Evolutionary conservation across 1,140 invertebrate genomes (phyloP).

Genomic region (Drosophila busckii): DNA sequence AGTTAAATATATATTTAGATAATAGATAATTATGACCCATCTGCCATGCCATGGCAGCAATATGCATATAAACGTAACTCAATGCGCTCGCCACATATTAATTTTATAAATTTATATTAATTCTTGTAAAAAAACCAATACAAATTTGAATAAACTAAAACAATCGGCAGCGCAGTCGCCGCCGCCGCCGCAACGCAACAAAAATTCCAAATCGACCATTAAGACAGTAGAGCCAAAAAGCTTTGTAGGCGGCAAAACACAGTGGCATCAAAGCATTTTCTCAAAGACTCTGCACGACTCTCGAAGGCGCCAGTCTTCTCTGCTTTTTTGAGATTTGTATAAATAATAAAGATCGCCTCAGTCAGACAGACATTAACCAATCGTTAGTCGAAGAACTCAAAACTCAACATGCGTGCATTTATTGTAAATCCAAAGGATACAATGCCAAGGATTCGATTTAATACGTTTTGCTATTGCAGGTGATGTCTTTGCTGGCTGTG

Average conservation of each 20-base stretch:
- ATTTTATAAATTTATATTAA: constrained; percentile 71
- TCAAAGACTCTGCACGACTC: constrained; percentile 55
- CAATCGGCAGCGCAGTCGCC: constrained; percentile 29
- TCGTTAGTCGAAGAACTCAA: constrained; percentile 32
- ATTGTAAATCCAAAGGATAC: constrained; percentile 50
- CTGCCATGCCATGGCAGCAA: constrained; percentile 49
- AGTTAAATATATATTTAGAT: constrained; percentile 50
- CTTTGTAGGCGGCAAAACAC: constrained; percentile 71
- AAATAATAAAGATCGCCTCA: constrained; percentile 65
- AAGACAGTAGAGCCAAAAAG: constrained; percentile 53
- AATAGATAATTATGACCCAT: constrained; percentile 66
- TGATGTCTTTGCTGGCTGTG: constrained; percentile 63
- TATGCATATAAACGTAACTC: constrained; percentile 51
- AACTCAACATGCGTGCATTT: constrained; percentile 63
- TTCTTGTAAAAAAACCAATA: constrained; percentile 69
- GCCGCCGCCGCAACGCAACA: constrained; percentile 43
- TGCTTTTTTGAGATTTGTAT: constrained; percentile 74
- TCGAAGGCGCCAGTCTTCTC: constrained; percentile 53
- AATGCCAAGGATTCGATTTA: constrained; percentile 5
- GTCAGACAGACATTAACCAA: constrained; percentile 55
- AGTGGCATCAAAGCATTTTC: constrained; percentile 68
- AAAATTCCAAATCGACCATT: constrained; percentile 62
- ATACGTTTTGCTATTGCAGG: constrained; percentile 10
- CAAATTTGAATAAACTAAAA: constrained; percentile 66
- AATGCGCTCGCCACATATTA: constrained; percentile 64